A percentile compares a stretch with the other conserved stretches of the same genome.
Conservation (phyloP, 35 echinoderm and acorn worm species). For the Diadema setosum region DNA sequence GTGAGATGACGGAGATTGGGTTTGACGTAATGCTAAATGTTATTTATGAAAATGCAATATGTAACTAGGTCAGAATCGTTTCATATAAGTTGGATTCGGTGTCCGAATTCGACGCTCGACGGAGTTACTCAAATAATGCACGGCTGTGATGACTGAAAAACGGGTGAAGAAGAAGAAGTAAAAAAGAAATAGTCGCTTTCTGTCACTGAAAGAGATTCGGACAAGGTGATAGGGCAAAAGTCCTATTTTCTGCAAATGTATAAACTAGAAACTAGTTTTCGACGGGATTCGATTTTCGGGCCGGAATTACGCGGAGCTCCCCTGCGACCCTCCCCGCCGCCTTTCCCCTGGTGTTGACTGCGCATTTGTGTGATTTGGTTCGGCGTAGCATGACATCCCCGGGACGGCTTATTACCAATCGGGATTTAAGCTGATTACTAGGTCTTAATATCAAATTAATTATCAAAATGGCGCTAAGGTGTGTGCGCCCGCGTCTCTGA, state of each 20-base stretch:
- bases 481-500: background rate
- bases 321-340: background rate
- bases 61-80: too few species aligned
- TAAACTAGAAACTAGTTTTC: background rate
- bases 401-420: background rate
- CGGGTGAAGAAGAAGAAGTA: too few species aligned
- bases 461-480: constrained; percentile 15
- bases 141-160: too few species aligned
- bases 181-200: too few species aligned
- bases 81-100: too few species aligned
- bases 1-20: too few species aligned
- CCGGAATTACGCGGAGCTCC: background rate
- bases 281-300: background rate
- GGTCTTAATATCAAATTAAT: constrained; percentile 31
- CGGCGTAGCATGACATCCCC: background rate
- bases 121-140: too few species aligned
- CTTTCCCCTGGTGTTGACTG: background rate
- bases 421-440: constrained; percentile 7
- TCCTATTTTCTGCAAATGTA: background rate
- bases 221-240: background rate
- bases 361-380: background rate
- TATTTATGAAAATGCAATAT: too few species aligned
- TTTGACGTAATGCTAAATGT: too few species aligned
- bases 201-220: background rate
- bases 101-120: too few species aligned